Base-by-base conservation (phyloP, 2,113 vertebrate genomes). In the Solea solea region DNA sequence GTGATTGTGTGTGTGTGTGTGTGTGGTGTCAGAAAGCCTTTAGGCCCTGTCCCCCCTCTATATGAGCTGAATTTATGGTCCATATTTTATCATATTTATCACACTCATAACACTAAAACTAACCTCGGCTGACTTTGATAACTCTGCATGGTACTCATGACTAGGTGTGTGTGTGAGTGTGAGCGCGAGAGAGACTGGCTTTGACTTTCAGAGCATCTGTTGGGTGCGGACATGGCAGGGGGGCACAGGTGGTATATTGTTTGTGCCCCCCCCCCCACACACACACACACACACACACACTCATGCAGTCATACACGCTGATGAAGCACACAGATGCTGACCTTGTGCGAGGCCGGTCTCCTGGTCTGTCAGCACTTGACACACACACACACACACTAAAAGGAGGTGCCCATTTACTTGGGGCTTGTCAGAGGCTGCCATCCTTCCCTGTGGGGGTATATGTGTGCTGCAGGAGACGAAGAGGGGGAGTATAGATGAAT, bases 181-280 rank as follows among this genome's bases (percentile, higher is more conserved):
- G 69, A 74, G 64, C 57, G 52, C 77, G 40, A 55, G 10, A 62
- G 71, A 73, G 75, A 57, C 67, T 46, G 70, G 64, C 76, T 80
- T 90, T 91, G 90, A 92, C 89, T 90, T 92, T 92, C 87, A 89
- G 87, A 92, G 89, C 90, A 89, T 92, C 90, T 92, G 90, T 84
- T 90, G 81, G 83, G 73, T 87, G 85, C 62, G 13, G 87, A 76
- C 87, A 85, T 88, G 81, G 89, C 87, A 74, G 89, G 88, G 84
- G 89, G 83, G 85, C 87, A 90, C 89, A 92, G 88, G 86, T 92
- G 90, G 87, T 89, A 77, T 85, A 91, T 91, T 89, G 87, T 90
- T 86, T 86, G 75, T 78, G 69, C 50, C 56, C 85, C 34, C 56
- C 64, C 71, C 72, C 69, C 46, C 51, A 52, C 13, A 69, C 76